Evolutionary conservation across 2,888 invertebrate species (phyloP).

Genomic region (Bellardia bayeri): DNA sequence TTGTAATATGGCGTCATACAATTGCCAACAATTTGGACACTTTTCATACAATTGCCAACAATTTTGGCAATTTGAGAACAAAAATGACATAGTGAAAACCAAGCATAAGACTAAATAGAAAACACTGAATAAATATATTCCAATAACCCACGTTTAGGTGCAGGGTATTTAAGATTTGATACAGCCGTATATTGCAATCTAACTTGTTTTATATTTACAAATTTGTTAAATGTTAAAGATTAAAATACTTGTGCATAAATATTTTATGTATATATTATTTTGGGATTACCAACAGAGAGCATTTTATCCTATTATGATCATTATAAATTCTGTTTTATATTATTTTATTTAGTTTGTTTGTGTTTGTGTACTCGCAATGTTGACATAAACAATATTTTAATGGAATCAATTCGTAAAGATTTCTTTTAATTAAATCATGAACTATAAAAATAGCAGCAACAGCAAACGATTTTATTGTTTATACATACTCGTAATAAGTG

Average conservation of each 20-base stretch:
- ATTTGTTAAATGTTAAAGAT: background rate
- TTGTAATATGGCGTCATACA: too few relatives aligned
- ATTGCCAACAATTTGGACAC: too few relatives aligned
- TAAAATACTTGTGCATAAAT: background rate
- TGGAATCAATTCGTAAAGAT: slow-evolving; percentile 31
- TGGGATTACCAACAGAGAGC: background rate
- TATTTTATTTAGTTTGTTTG: background rate
- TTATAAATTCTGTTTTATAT: background rate
- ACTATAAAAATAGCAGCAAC: background rate
- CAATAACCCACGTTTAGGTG: too few relatives aligned
- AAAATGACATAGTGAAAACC: too few relatives aligned
- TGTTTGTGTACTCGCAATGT: background rate
- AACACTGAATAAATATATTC: too few relatives aligned
- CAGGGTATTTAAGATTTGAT: too few relatives aligned
- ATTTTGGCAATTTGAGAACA: too few relatives aligned
- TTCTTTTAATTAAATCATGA: slow-evolving; percentile 34
- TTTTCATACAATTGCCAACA: too few relatives aligned
- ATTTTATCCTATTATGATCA: background rate
- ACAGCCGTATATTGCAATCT: too few relatives aligned
- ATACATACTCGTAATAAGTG: background rate
- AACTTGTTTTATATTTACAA: too few relatives aligned
- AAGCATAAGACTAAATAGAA: too few relatives aligned
- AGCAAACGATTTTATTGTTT: background rate
- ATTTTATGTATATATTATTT: background rate
- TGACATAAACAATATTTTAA: slow-evolving; percentile 14